These are phyloP conservation scores for Scleropages formosus DNA, from an alignment of 2,797 vertebrate genomes.

Conservation along the genomic window DNA sequence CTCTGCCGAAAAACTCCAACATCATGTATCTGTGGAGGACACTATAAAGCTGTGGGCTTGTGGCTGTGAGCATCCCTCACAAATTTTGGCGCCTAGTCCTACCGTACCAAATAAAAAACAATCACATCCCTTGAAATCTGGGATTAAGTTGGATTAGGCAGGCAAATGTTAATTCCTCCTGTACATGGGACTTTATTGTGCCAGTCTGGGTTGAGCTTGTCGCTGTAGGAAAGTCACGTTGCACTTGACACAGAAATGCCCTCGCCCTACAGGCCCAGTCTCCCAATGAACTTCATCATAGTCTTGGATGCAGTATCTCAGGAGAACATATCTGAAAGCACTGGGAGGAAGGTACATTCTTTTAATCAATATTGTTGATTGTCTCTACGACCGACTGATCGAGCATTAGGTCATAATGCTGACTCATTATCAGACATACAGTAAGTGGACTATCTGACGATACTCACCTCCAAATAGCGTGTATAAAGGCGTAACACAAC, in stretches of 20 bases:
- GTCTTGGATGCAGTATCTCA: background rate
- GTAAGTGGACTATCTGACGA: background rate
- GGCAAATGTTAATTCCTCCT: conserved; percentile 48
- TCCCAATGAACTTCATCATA: background rate
- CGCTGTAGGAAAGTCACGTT: conserved; percentile 29
- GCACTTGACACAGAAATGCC: conserved; percentile 22
- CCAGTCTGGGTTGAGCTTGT: conserved; percentile 17
- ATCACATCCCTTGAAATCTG: conserved; percentile 46
- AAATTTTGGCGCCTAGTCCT: conserved; percentile 21
- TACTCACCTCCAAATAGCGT: too few species aligned
- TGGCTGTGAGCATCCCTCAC: conserved; percentile 16
- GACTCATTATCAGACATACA: conserved; percentile 41
- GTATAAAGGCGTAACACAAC: too few species aligned
- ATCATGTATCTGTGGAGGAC: background rate
- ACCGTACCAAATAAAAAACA: conserved; percentile 43
- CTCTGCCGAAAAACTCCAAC: background rate
- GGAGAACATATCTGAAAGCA: background rate
- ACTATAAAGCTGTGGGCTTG: background rate
- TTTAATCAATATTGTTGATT: background rate
- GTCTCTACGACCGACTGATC: conserved; percentile 40
- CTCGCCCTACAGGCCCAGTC: conserved; percentile 2
- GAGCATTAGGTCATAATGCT: conserved; percentile 33
- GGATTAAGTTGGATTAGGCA: conserved; percentile 51
- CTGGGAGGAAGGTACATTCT: background rate
- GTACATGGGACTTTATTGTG: conserved; percentile 33